These are phyloP conservation scores for Ameiurus melas DNA, from an alignment of 2,113 vertebrate species.

Conservation along the genomic window DNA sequence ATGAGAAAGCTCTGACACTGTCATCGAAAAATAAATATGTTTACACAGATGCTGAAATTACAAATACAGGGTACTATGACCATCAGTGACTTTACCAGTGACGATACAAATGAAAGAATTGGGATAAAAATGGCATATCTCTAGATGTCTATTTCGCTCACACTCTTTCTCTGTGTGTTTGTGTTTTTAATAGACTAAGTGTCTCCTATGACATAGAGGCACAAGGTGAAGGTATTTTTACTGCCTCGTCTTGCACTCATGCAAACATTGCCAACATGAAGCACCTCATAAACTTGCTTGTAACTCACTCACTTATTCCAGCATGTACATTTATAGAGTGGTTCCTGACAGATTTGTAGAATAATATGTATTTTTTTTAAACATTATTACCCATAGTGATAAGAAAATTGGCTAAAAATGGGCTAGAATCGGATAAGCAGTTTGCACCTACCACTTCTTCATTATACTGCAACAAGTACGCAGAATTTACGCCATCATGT, in stretches of 20 bases:
- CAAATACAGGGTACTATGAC: slow-evolving; percentile 17
- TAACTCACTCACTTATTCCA: slow-evolving; percentile 3
- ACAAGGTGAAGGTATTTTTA: neutral
- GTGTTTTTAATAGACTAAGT: slow-evolving; percentile 1
- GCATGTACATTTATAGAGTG: neutral
- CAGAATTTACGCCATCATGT: neutral
- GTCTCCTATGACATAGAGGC: slow-evolving; percentile 4
- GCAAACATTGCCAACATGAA: neutral
- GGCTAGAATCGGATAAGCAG: neutral
- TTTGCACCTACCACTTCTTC: neutral
- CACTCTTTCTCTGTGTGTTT: neutral
- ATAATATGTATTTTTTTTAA: neutral
- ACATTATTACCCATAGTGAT: neutral
- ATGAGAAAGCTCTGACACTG: slow-evolving; percentile 19
- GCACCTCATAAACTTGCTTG: neutral
- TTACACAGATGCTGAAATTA: slow-evolving; percentile 14
- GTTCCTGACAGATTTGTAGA: neutral
- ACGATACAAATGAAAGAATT: neutral
- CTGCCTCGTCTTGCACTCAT: neutral
- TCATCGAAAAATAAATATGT: slow-evolving; percentile 22
- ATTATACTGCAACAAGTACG: neutral
- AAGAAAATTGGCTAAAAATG: neutral
- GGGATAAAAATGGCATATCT: slow-evolving; percentile 9
- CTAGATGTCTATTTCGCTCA: neutral
- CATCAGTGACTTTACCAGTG: neutral